Conservation (phyloP, 2,113 vertebrate genomes). For the Chaenogobius annularis region DNA sequence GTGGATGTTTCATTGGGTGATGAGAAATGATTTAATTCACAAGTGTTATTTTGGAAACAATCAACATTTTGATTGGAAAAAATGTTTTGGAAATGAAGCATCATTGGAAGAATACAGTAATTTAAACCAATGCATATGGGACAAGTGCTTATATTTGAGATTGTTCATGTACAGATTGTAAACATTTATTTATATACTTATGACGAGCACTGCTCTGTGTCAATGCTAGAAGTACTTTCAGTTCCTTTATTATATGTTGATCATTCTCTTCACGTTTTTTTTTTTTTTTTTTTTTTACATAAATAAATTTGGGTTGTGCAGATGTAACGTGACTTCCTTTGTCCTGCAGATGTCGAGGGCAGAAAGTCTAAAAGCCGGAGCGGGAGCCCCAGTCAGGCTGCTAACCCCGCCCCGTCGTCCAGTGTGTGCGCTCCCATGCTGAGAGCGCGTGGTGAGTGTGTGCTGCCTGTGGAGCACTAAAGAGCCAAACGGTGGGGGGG, state of each 20-base stretch:
- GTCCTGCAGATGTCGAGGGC: constrained; percentile 98
- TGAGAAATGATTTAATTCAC: constrained; percentile 50
- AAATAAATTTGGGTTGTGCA: constrained; percentile 20
- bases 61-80: background rate
- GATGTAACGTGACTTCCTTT: constrained; percentile 91
- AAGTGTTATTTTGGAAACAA: constrained; percentile 6
- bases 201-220: constrained; percentile 54
- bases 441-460: constrained; percentile 93
- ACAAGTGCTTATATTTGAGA: constrained; percentile 24
- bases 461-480: constrained; percentile 55
- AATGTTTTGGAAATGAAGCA: constrained; percentile 51
- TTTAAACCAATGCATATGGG: constrained; percentile 4
- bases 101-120: constrained; percentile 19
- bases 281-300: constrained; percentile 41
- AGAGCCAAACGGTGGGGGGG: constrained; percentile 18
- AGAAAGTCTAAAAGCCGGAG: constrained; percentile 98
- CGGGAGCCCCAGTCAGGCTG: constrained; percentile 91
- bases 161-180: constrained; percentile 49
- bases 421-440: constrained; percentile 79
- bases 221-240: constrained; percentile 15
- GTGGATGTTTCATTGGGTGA: constrained; percentile 25
- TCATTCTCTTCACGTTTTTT: constrained; percentile 31
- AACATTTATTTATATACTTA: constrained; percentile 62
- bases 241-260: constrained; percentile 65
- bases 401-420: constrained; percentile 80